A percentile compares a stretch with the other conserved stretches of the same genome.
phyloP scores from a whole-genome alignment of 2,797 vertebrate species.

The Atherinosoma microstoma region DNA sequence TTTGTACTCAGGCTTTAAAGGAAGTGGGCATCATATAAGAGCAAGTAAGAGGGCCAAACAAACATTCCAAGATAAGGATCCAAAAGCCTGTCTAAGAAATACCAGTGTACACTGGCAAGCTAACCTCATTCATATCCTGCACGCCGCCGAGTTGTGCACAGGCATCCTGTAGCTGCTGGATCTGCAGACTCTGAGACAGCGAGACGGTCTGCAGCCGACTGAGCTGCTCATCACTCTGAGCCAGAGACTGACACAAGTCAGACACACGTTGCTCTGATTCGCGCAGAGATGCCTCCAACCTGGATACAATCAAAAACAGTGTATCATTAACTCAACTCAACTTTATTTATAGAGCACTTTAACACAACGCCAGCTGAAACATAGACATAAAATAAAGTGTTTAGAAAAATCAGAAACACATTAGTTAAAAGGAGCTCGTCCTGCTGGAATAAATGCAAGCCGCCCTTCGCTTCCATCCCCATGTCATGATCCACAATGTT shows the following conservation, averaged over 20 bases:
- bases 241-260: constrained; percentile 67
- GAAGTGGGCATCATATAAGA: background rate
- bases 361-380: no score
- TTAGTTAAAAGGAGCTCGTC: background rate
- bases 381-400: no score
- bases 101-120: background rate
- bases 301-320: constrained; percentile 39
- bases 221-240: constrained; percentile 71
- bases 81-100: background rate
- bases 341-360: background rate
- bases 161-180: constrained; percentile 75
- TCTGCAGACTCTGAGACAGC: constrained; percentile 74
- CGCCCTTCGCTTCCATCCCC: background rate
- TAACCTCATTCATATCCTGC: constrained; percentile 82
- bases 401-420: background rate
- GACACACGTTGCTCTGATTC: constrained; percentile 62
- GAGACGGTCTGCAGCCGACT: constrained; percentile 67
- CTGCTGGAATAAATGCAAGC: background rate
- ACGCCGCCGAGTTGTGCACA: constrained; percentile 70
- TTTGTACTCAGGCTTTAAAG: background rate
- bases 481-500: background rate
- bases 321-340: background rate
- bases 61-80: background rate
- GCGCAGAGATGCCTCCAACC: constrained; percentile 69
- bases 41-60: background rate